Evolutionary conservation across 2,113 vertebrate species (phyloP).

Genomic region (Phycodurus eques): DNA sequence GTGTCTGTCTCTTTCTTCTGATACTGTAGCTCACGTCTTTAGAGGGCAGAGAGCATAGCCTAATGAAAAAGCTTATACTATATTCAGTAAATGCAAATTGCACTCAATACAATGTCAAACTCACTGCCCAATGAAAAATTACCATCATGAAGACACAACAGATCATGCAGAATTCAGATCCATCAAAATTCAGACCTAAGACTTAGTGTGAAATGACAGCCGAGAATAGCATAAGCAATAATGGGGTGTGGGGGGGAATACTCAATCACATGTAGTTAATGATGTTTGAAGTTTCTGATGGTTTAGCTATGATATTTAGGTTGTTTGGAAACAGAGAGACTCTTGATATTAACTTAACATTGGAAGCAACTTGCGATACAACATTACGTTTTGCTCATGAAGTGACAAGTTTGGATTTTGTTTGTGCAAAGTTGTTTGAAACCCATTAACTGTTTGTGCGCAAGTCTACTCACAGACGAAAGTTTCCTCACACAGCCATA

Average conservation of each 20-base stretch:
- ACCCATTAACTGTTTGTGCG: too few relatives aligned
- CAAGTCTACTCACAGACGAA: too few relatives aligned
- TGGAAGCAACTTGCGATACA: too few relatives aligned
- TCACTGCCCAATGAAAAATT: slow-evolving; percentile 68
- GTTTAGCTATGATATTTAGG: slow-evolving; percentile 10
- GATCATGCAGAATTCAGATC: slow-evolving; percentile 65
- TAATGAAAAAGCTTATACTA: slow-evolving; percentile 79
- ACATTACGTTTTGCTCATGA: too few relatives aligned
- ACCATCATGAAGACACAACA: slow-evolving; percentile 58
- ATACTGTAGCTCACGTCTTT: slow-evolving; percentile 10
- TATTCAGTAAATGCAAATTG: slow-evolving; percentile 75
- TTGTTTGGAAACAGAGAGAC: not conserved
- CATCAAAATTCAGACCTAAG: slow-evolving; percentile 50
- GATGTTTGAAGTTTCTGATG: not conserved
- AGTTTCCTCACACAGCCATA: too few relatives aligned
- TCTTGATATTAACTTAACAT: too few relatives aligned
- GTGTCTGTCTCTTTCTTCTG: slow-evolving; percentile 28
- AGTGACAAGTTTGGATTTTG: too few relatives aligned
- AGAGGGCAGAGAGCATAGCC: slow-evolving; percentile 52
- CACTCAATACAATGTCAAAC: slow-evolving; percentile 75
- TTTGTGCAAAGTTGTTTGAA: too few relatives aligned
- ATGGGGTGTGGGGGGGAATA: too few relatives aligned
- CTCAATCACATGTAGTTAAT: too few relatives aligned
- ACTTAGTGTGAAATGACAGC: slow-evolving; percentile 29
- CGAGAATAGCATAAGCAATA: slow-evolving; percentile 8